Evolutionary conservation across 2,888 invertebrate species (phyloP), one percentile per base, ranked within the genome.

Genomic region (Cantharis lateralis): DNA sequence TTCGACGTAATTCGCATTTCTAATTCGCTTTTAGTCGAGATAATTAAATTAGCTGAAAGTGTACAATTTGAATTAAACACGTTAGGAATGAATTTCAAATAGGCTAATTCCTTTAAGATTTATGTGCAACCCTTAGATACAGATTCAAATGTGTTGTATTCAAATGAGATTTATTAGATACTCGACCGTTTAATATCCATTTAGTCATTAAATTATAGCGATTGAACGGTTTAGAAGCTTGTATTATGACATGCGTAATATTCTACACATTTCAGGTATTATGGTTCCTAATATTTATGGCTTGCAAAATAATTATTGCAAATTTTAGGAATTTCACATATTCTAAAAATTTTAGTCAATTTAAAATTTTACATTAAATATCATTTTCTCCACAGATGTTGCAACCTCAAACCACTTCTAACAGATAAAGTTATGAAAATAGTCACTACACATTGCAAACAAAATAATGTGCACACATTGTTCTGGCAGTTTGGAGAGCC

Each of bases 1-100:
- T 75, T 75, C 15, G 73, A 78, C 81, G 82, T 81, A 81, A 82
- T 82, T 83, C 79, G 79, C 78, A 82, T 82, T 82, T 82, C 81
- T 81, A 83, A 83, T 83, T 82, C 81, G 76, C 79, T 83, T 82
- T 48, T 82, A 82, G 79, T 80, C 79, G 74, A 70, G 75, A 77
- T 80, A 82, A 83, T 84, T 83, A 82, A 84, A 83, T 84, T 84
- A 83, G 80, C 80, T 80, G 78, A 82, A 82, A 81, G 80, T 82
- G 82, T 82, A 80, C 82, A 84, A 82, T 82, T 84, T 80, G 81
- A 83, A 82, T 82, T 79, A 80, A 82, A 79, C 75, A 75, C 70
- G 74, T 77, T 71, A 79, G 75, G 76, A 82, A 77, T 79, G 79
- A 81, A 81, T 80, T 81, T 82, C 81, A 77, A 82, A 80, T 75